A percentile compares a stretch with the other conserved stretches of the same genome.
These are phyloP conservation scores for Cassiopea andromeda DNA, from an alignment of 30 jellyfish, hydroid and myxozoan genomes.

Conservation along the genomic window DNA sequence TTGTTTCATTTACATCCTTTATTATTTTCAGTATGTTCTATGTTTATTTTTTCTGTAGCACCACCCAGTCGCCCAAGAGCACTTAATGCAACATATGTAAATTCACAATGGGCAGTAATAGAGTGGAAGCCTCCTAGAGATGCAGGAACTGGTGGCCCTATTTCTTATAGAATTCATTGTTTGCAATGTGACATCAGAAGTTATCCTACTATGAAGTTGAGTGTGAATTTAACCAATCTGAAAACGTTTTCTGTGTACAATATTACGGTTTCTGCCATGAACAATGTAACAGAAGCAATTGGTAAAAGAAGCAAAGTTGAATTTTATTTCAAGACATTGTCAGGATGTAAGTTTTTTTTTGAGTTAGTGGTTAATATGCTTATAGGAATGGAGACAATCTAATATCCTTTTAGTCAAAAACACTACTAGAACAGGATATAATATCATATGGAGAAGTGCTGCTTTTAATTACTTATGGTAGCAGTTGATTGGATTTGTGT, in stretches of 20 bases:
- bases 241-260: neutral
- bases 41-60: slow-evolving; percentile 5
- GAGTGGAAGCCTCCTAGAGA: slow-evolving; percentile 20
- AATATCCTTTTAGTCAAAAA: too few species aligned
- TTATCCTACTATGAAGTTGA: neutral
- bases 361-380: neutral
- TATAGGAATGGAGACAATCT: neutral
- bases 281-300: slow-evolving; percentile 17
- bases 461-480: too few species aligned
- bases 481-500: too few species aligned
- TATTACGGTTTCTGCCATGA: slow-evolving; percentile 13
- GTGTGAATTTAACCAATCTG: slow-evolving; percentile 3
- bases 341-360: neutral
- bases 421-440: too few species aligned
- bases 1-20: too few species aligned
- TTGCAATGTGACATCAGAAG: neutral
- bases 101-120: slow-evolving; percentile 27
- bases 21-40: neutral
- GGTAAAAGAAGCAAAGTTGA: neutral
- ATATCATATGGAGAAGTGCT: too few species aligned
- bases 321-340: neutral
- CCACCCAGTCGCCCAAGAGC: slow-evolving; percentile 50
- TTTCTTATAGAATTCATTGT: slow-evolving; percentile 3
- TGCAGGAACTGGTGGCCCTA: slow-evolving; percentile 37
- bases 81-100: neutral